Percentiles rank a stretch among this genome's conserved stretches.
These are phyloP conservation scores for Caenorhabditis briggsae DNA, from an alignment of 1,140 invertebrate species.

Conservation along the genomic window DNA sequence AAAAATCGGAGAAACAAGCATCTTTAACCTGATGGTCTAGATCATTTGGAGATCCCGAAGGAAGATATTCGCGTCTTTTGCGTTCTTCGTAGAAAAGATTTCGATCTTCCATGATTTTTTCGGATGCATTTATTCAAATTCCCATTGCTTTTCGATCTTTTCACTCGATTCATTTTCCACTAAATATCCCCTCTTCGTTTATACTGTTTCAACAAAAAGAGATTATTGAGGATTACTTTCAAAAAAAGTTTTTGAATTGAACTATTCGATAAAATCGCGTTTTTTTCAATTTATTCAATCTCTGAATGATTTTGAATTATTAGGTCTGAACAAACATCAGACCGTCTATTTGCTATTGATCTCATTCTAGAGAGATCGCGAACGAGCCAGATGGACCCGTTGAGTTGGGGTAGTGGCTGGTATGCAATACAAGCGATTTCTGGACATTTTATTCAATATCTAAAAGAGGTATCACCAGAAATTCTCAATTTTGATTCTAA, in stretches of 20 bases:
- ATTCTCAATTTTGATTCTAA: background rate
- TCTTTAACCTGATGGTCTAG: background rate
- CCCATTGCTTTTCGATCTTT: constrained; percentile 5
- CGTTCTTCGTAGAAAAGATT: constrained; percentile 40
- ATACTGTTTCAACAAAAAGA: background rate
- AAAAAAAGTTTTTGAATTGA: constrained; percentile 31
- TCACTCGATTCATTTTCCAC: background rate
- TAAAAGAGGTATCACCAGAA: background rate
- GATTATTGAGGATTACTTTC: constrained; percentile 24
- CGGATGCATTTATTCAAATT: background rate
- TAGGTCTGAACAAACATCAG: constrained; percentile 36
- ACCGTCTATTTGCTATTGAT: constrained; percentile 16
- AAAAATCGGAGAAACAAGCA: background rate
- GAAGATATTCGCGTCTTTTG: background rate
- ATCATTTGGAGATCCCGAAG: constrained; percentile 7
- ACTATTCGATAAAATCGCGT: background rate
- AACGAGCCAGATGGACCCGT: constrained; percentile 23
- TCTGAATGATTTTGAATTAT: background rate
- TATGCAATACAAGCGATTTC: constrained; percentile 15
- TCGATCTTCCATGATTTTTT: constrained; percentile 8
- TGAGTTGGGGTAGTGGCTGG: constrained; percentile 35
- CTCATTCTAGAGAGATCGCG: constrained; percentile 27
- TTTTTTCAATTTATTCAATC: constrained; percentile 33
- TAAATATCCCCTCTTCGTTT: background rate
- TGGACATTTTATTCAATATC: constrained; percentile 15